These are phyloP conservation scores for Allophyes oxyacanthae DNA, from an alignment of 2,888 invertebrate genomes.

Conservation along the genomic window DNA sequence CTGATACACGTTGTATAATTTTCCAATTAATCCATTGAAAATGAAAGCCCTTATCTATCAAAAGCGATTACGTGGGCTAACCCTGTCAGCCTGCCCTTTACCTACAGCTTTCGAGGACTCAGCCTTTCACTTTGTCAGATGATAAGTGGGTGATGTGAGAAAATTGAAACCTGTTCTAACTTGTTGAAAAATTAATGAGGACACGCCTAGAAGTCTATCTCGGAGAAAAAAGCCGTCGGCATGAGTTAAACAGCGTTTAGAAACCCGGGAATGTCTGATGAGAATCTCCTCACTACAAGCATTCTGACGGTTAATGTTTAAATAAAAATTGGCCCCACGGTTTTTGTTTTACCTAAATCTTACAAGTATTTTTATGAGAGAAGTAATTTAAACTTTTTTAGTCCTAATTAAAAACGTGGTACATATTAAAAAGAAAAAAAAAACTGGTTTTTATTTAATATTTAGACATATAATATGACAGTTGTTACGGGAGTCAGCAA, in stretches of 20 bases:
- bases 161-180: slow-evolving; percentile 38
- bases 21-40: slow-evolving; percentile 36
- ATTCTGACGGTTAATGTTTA: too few relatives aligned
- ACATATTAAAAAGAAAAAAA: too few relatives aligned
- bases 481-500: too few relatives aligned
- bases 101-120: slow-evolving; percentile 42
- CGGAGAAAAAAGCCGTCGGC: slow-evolving; percentile 8
- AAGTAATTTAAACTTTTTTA: too few relatives aligned
- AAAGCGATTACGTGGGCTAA: slow-evolving; percentile 29
- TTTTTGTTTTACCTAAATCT: too few relatives aligned
- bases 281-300: not conserved
- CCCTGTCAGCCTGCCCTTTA: slow-evolving; percentile 46
- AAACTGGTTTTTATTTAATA: too few relatives aligned
- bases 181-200: slow-evolving; percentile 45
- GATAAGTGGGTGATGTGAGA: slow-evolving; percentile 50
- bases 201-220: slow-evolving; percentile 2
- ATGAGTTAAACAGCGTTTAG: slow-evolving; percentile 18
- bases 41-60: slow-evolving; percentile 42
- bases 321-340: too few relatives aligned
- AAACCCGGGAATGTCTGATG: slow-evolving; percentile 11
- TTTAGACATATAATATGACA: too few relatives aligned
- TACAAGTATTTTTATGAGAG: too few relatives aligned
- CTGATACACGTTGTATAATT: too few relatives aligned
- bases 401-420: too few relatives aligned
- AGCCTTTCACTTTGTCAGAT: slow-evolving; percentile 50